These are phyloP conservation scores for Mustela nigripes DNA, from an alignment of 2,113 vertebrate species.

Conservation along the genomic window DNA sequence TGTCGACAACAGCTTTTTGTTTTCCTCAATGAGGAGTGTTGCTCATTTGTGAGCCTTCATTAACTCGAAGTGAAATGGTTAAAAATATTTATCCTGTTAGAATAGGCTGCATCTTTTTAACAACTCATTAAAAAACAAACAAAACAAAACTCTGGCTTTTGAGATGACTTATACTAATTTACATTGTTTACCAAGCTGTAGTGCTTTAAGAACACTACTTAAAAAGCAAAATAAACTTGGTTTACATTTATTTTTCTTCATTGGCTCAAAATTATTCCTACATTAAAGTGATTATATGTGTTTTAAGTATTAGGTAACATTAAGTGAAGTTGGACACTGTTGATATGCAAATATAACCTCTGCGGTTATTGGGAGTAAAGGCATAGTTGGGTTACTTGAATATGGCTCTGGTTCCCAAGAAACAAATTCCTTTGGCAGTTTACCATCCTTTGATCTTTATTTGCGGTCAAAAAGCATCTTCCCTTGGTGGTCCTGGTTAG, in stretches of 20 bases:
- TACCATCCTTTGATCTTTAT: not conserved
- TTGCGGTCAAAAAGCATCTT: not conserved
- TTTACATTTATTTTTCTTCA: conserved; percentile 97
- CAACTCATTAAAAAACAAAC: conserved; percentile 93
- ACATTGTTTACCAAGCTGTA: conserved; percentile 99
- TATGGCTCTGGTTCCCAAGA: not conserved
- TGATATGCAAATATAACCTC: not conserved
- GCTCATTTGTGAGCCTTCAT: conserved; percentile 99
- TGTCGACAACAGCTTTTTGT: conserved; percentile 99
- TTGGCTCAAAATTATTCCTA: conserved; percentile 84
- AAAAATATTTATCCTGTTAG: conserved; percentile 99
- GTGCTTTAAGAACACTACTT: conserved; percentile 99
- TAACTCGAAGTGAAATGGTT: conserved; percentile 98
- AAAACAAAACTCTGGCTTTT: conserved; percentile 94
- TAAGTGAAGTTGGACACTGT: not conserved
- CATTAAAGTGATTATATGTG: conserved; percentile 53
- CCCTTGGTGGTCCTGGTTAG: not conserved
- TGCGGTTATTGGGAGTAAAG: not conserved
- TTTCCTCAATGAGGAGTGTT: conserved; percentile 99
- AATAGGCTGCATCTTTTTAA: conserved; percentile 99
- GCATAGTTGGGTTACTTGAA: not conserved
- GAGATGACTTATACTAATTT: conserved; percentile 98
- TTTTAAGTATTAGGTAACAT: conserved; percentile 23
- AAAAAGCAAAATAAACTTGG: conserved; percentile 97
- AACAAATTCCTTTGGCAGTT: not conserved